These are phyloP conservation scores for Bimastos eiseni DNA, from an alignment of 2,888 invertebrate genomes.

Conservation along the genomic window DNA sequence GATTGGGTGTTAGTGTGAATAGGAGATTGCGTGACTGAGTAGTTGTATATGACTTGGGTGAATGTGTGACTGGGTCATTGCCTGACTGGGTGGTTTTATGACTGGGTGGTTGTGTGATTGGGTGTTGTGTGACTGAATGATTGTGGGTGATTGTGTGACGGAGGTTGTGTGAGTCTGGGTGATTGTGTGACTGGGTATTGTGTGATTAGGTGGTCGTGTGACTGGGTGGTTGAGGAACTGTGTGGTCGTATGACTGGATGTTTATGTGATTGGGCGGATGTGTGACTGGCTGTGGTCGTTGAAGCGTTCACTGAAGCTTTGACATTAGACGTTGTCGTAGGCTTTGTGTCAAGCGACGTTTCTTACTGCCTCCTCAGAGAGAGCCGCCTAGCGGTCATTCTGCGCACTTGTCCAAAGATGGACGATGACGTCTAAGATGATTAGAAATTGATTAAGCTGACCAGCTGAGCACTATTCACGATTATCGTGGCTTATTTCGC, in stretches of 20 bases:
- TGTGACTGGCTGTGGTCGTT: background rate
- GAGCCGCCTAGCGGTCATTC: background rate
- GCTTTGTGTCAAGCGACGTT: background rate
- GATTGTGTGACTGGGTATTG: background rate
- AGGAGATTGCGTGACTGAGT: background rate
- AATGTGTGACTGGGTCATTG: too few species aligned
- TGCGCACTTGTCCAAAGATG: background rate
- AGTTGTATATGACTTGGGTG: background rate
- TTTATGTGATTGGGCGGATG: background rate
- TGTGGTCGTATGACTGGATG: background rate
- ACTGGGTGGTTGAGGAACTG: background rate
- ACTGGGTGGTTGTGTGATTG: background rate
- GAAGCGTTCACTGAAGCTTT: background rate
- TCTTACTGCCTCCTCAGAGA: background rate
- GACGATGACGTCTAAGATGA: conserved; percentile 9
- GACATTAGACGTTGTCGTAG: background rate
- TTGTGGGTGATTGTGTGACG: background rate
- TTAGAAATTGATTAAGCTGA: conserved; percentile 13
- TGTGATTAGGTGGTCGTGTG: too few species aligned
- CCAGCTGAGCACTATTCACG: background rate
- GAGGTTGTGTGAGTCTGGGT: background rate
- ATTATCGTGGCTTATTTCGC: background rate
- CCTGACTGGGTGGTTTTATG: too few species aligned
- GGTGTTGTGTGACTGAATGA: background rate
- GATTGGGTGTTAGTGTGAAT: too few species aligned